Evolutionary conservation across 2,888 invertebrate genomes (phyloP), one percentile per base, ranked within the genome.

Genomic region (Vannuccia rotundouncinata): DNA sequence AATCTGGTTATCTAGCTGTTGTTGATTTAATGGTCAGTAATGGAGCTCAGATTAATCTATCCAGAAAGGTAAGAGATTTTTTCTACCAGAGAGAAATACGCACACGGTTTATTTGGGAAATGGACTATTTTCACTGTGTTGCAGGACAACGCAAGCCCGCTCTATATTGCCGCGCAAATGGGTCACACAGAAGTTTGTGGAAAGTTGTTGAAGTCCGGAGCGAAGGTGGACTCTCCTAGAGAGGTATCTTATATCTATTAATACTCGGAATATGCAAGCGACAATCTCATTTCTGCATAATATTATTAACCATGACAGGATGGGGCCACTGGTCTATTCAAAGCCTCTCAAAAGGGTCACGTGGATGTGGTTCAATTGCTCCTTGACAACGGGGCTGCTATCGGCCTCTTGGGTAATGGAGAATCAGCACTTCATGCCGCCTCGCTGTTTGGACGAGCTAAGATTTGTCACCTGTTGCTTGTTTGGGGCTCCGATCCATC

Each of bases 281-380:
- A 10, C 45, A 45, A 10, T 45, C 5, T 45, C 17, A 45, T 45
- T 45, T 45, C 17, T 45, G 17, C 17, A 10, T 45, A 10, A 45
- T 45, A n/a, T n/a, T n/a, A n/a, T n/a, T n/a, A 13, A 59, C 10
- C n/a, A 59, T 59, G 59, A 25, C 22, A 89, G 88, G 89, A 90
- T 84, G 89, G 89, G 30, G 88, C 89, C 25, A 93, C 94, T 59
- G 92, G 95, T 82, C 91, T 96, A 83, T 96, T 95, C 94, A 95
- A 96, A 85, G 93, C 95, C 45, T 92, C 94, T 83, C 96, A 96
- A 91, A 95, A 95, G 92, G 95, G 95, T 0, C 94, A 95, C 89
- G 91, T 92, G 87, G 92, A 92, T 86, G 92, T 93, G 73, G 94
- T 92, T 81, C 90, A 92, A 82, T 91, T 92, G 85, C 90, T 96